Evolutionary conservation across 2,888 invertebrate genomes (phyloP).

Genomic region (Lampropteryx suffumata): DNA sequence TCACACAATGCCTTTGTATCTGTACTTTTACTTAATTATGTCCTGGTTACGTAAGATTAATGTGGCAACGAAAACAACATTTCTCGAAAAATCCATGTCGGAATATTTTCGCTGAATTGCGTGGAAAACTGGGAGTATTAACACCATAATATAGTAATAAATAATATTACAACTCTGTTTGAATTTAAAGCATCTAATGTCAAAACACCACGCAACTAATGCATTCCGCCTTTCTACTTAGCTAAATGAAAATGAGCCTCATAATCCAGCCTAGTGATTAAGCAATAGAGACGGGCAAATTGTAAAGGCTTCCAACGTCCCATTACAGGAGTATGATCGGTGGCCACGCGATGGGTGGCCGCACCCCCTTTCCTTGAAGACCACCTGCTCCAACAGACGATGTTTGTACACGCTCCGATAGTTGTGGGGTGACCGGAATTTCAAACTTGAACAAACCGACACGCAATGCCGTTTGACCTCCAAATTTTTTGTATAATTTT

Average conservation of each 20-base stretch:
- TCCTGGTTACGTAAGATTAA: conserved; percentile 31
- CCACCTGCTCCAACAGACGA: conserved; percentile 57
- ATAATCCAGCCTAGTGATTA: conserved; percentile 30
- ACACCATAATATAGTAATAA: neutral
- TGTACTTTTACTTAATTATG: conserved; percentile 24
- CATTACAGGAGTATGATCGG: conserved; percentile 42
- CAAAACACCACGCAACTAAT: conserved; percentile 27
- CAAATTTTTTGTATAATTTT: conserved; percentile 37
- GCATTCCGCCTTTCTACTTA: conserved; percentile 27
- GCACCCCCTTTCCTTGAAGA: conserved; percentile 37
- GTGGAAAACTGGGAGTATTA: neutral
- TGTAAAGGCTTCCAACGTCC: conserved; percentile 44
- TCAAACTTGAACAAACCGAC: conserved; percentile 33
- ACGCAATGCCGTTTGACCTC: conserved; percentile 40
- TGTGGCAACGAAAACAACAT: conserved; percentile 16
- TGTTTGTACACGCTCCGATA: conserved; percentile 46
- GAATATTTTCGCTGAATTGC: conserved; percentile 6
- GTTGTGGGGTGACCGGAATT: conserved; percentile 43
- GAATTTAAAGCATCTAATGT: conserved; percentile 17
- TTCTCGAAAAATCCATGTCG: neutral
- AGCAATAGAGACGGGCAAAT: conserved; percentile 39
- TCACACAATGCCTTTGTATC: conserved; percentile 40
- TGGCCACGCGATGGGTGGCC: conserved; percentile 53
- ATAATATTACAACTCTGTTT: conserved; percentile 4
- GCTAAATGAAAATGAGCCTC: conserved; percentile 31